These are phyloP conservation scores for Salmo trutta DNA, from an alignment of 2,797 vertebrate genomes.

Conservation along the genomic window DNA sequence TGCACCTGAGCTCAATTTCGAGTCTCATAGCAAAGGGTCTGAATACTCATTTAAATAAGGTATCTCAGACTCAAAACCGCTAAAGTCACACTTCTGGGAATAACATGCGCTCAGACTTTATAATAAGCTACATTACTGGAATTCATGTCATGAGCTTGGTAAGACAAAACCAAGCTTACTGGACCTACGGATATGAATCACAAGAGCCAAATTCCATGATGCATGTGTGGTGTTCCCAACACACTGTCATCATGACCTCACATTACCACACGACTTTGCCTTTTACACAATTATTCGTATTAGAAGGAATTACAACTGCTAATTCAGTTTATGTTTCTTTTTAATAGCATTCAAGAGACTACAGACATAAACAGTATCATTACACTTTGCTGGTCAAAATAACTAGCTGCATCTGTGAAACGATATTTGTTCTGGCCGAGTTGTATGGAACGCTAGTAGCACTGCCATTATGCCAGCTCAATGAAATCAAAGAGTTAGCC, in stretches of 20 bases:
- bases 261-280: background rate
- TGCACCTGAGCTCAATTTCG: too few species aligned
- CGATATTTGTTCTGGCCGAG: too few species aligned
- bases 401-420: too few species aligned
- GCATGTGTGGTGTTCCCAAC: background rate
- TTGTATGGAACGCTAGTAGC: background rate
- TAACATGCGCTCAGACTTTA: constrained; percentile 24
- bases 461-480: background rate
- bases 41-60: too few species aligned
- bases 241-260: background rate
- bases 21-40: too few species aligned
- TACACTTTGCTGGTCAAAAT: background rate
- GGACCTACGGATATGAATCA: background rate
- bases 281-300: background rate
- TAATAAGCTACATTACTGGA: constrained; percentile 34
- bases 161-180: constrained; percentile 10
- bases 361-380: background rate
- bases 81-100: constrained; percentile 5
- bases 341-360: background rate
- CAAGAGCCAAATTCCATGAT: background rate
- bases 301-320: background rate
- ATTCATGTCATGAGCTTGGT: constrained; percentile 5
- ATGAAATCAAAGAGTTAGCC: background rate
- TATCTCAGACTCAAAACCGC: background rate
- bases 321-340: background rate